Percentiles rank a stretch among this genome's conserved stretches.
phyloP scores from a whole-genome alignment of 2,113 vertebrate species.

The Crotalus helleri region DNA sequence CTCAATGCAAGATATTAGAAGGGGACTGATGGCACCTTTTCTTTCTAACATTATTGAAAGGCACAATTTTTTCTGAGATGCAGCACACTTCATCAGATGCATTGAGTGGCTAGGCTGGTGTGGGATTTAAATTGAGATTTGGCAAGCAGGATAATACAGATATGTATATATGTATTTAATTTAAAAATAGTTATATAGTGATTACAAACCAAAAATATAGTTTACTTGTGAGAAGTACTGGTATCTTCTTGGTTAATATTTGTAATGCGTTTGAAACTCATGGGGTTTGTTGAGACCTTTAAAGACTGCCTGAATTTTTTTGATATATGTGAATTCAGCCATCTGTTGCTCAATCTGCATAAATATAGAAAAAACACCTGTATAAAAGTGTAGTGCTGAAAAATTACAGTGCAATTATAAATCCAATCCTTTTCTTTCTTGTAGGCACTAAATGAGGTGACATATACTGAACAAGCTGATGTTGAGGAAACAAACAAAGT shows the following conservation, averaged over 20 bases:
- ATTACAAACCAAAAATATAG: neutral
- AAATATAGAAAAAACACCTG: neutral
- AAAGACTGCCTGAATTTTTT: neutral
- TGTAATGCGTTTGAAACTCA: neutral
- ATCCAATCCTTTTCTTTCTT: neutral
- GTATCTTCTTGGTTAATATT: neutral
- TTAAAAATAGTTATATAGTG: neutral
- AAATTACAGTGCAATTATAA: neutral
- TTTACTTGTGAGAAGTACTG: neutral
- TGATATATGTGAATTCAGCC: neutral
- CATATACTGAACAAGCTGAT: constrained; percentile 64
- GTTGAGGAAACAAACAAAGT: constrained; percentile 61
- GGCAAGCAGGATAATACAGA: neutral
- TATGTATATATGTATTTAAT: neutral
- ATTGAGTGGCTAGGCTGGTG: neutral
- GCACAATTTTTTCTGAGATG: neutral
- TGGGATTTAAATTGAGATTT: neutral
- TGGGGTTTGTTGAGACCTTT: neutral
- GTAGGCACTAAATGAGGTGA: constrained; percentile 67
- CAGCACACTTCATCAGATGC: neutral
- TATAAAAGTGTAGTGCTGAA: neutral
- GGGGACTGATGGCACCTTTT: neutral
- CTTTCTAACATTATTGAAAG: neutral
- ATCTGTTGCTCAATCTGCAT: neutral
- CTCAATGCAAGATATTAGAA: neutral